Evolutionary conservation across 2,113 vertebrate species (phyloP).

Genomic region (rat (Rattus norvegicus)): GRCr8 NC_086025.1:22193001-22193500

Average conservation of each 20-base stretch:
- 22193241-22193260: neutral
- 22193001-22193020: neutral
- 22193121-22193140: neutral
- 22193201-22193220: neutral
- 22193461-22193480: neutral
- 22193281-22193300: neutral
- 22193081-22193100: neutral
- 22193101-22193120: neutral
- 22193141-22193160: neutral
- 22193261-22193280: neutral
- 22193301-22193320: neutral
- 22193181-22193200: neutral
- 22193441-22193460: neutral
- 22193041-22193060: neutral
- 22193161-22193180: neutral
- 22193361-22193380: neutral
- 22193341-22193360: neutral
- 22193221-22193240: neutral
- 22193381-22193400: neutral
- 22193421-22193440: neutral
- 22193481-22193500: neutral
- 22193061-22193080: neutral
- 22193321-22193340: neutral
- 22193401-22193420: neutral
- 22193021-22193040: slow-evolving; percentile 33